Percentiles rank a stretch among this genome's conserved stretches.
These are phyloP conservation scores for Myathropa florea DNA, from an alignment of 2,888 invertebrate species.

Conservation along the genomic window DNA sequence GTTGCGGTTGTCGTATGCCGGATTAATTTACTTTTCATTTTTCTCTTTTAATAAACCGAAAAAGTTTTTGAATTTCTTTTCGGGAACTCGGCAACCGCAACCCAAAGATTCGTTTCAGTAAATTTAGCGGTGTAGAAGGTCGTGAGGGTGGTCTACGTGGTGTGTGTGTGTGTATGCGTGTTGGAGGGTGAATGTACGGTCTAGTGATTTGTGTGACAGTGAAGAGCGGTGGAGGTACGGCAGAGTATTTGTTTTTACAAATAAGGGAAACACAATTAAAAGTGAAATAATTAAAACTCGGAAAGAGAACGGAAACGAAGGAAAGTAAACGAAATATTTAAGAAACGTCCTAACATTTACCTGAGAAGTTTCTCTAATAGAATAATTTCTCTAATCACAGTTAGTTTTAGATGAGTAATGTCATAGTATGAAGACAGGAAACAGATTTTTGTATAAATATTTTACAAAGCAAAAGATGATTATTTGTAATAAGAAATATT, in stretches of 20 bases:
- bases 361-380: constrained; percentile 57
- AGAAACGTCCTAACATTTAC: constrained; percentile 64
- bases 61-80: constrained; percentile 48
- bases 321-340: constrained; percentile 8
- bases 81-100: constrained; percentile 33
- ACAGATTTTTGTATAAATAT: constrained; percentile 72
- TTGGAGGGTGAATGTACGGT: not conserved
- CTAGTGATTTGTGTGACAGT: constrained; percentile 42
- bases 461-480: constrained; percentile 61
- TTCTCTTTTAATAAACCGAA: constrained; percentile 34
- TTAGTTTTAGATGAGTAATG: constrained; percentile 56
- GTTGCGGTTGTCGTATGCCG: constrained; percentile 43
- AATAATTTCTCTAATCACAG: constrained; percentile 54
- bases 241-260: constrained; percentile 25
- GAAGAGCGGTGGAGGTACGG: constrained; percentile 20
- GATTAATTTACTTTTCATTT: constrained; percentile 45
- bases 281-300: constrained; percentile 29
- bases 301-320: constrained; percentile 12
- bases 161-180: not conserved
- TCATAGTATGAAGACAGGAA: constrained; percentile 67
- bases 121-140: constrained; percentile 33
- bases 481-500: not conserved
- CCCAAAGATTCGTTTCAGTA: not conserved
- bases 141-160: not conserved
- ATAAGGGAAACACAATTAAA: constrained; percentile 42